Base-by-base conservation (phyloP, 2,797 vertebrate genomes). In the Sebastes vulpes region DNA sequence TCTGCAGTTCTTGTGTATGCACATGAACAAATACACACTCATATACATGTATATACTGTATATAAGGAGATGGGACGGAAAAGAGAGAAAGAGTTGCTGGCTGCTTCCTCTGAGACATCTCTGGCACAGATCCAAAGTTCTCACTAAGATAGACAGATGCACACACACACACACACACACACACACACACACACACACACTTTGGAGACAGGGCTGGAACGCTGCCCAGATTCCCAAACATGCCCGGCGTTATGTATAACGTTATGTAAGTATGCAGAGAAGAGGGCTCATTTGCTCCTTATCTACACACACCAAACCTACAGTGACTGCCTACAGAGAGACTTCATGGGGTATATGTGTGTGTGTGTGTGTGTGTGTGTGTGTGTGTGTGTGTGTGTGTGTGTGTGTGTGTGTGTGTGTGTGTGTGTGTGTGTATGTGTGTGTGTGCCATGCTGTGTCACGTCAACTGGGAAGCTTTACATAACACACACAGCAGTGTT, bases 241-340 rank as follows among this genome's bases (percentile, higher is more conserved):
- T 92, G 82, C 85, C 69, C 59, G 3, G 25, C 61, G 65, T 91
- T 92, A 90, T 89, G 83, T 89, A 78, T 82, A 77, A 74, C 11
- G 70, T 91, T 94, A 93, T 90, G 90, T 50, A 95, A 94, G 89
- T 90, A 85, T 79, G 59, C 59, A 83, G 78, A 87, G 85, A 91
- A 81, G 79, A 86, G 58, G 73, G 79, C 81, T 90, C 83, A 84
- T 92, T 92, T 88, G 86, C 77, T 83, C 66, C 76, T 86, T 89
- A 90, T 92, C 86, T 83, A 83, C 68, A 63, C 69, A 81, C 77
- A 91, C 70, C 79, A 65, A 90, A 86, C 67, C 73, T 86, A 69
- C 71, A 85, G 83, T 72, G 58, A 52, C 56, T 72, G 72, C 88
- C 70, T n/a, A 65, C 52, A 66, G 60, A 82, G 38, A 80, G 59